Conservation (phyloP, 2,888 invertebrate species). For the Leucania comma region DNA sequence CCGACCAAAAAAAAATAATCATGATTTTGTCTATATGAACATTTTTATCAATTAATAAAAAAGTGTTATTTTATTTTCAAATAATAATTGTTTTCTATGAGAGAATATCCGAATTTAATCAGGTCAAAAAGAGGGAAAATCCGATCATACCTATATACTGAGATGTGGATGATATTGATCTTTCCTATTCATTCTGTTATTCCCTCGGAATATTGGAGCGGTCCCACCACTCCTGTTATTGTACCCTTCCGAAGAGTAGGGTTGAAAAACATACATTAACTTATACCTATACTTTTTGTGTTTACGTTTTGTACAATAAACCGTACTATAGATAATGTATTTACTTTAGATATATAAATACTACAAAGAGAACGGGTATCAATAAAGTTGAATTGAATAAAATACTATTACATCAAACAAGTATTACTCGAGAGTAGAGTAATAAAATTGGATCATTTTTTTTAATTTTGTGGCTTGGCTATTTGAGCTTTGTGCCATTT, state of each 20-base stretch:
- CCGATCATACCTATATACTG: constrained; percentile 8
- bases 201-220: constrained; percentile 21
- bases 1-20: no score
- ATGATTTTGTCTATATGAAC: no score
- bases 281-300: constrained; percentile 10
- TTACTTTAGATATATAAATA: not conserved
- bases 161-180: constrained; percentile 22
- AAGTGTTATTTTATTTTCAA: no score
- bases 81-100: not conserved
- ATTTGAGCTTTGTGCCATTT: no score
- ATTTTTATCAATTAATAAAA: no score
- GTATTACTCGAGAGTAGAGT: not conserved
- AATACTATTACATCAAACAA: not conserved
- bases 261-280: constrained; percentile 29
- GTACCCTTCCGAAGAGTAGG: constrained; percentile 11
- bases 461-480: no score
- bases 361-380: not conserved
- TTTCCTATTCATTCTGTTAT: constrained; percentile 39
- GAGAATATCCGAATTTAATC: not conserved
- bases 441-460: not conserved
- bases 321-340: no score
- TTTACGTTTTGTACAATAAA: not conserved
- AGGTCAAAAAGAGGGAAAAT: constrained; percentile 5
- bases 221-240: constrained; percentile 23
- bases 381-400: not conserved